These are phyloP conservation scores for Muntiacus muntjak DNA, from an alignment of 2,113 vertebrate species.

Conservation along the genomic window DNA sequence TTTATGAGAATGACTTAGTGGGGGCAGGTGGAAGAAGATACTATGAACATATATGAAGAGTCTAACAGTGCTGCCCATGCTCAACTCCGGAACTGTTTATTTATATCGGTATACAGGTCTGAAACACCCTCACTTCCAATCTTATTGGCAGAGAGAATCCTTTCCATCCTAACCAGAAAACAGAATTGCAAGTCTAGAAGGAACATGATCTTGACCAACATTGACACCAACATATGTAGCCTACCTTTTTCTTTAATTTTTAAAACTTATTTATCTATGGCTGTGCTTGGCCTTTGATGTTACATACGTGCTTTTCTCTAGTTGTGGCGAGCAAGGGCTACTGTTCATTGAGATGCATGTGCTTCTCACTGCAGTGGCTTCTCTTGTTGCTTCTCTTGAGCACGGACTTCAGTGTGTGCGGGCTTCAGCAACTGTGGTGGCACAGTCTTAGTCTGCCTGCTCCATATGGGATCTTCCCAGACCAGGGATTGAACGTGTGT, in stretches of 20 bases:
- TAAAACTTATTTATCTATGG: background rate
- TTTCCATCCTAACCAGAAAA: slow-evolving; percentile 2
- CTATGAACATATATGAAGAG: background rate
- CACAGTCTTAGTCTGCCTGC: background rate
- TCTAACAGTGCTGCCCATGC: background rate
- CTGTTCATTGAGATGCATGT: background rate
- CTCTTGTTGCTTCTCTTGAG: background rate
- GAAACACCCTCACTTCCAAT: background rate
- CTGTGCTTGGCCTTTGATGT: background rate
- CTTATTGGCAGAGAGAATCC: background rate
- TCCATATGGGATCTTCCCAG: background rate
- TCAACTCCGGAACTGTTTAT: background rate
- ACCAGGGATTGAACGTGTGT: background rate
- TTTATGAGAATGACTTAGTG: background rate
- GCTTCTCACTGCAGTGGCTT: background rate
- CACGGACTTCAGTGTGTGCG: rapidly evolving
- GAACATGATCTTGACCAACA: background rate
- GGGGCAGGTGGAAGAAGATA: background rate
- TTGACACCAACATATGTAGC: background rate
- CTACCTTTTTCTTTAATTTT: background rate
- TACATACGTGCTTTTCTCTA: background rate
- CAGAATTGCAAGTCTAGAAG: background rate
- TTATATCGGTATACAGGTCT: background rate
- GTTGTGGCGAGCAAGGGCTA: background rate
- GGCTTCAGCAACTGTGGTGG: background rate